phyloP scores from a whole-genome alignment of 1,140 invertebrate genomes.

The Dysdera silvatica region DNA sequence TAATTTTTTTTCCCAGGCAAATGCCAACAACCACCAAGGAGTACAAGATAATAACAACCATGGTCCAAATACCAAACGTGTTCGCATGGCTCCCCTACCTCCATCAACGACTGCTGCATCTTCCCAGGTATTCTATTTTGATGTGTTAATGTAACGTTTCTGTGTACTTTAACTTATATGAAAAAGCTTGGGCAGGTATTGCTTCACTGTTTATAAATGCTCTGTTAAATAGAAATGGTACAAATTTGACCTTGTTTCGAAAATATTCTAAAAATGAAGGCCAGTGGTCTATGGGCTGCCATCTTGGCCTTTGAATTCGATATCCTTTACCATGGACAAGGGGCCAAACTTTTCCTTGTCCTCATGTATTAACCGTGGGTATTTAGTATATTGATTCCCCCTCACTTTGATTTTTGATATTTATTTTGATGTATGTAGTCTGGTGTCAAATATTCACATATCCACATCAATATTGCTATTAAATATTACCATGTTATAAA shows the following conservation, averaged over 20 bases:
- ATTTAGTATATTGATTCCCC: too few relatives aligned
- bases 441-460: too few relatives aligned
- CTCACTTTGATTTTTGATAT: too few relatives aligned
- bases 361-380: too few relatives aligned
- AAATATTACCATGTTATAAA: too few relatives aligned
- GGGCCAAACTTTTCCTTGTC: too few relatives aligned
- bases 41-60: slow-evolving; percentile 41
- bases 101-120: slow-evolving; percentile 18
- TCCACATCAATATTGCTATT: too few relatives aligned
- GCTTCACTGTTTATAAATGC: not conserved
- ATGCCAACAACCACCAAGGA: slow-evolving; percentile 41
- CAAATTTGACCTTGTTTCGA: not conserved
- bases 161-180: not conserved
- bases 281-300: too few relatives aligned
- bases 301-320: too few relatives aligned
- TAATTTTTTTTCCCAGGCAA: slow-evolving; percentile 13
- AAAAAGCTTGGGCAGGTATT: not conserved
- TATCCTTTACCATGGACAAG: too few relatives aligned
- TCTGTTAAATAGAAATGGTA: not conserved
- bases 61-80: slow-evolving; percentile 54
- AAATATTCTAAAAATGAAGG: too few relatives aligned
- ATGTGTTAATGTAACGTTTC: not conserved
- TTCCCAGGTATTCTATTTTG: not conserved
- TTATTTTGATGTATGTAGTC: too few relatives aligned
- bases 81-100: slow-evolving; percentile 51